Evolutionary conservation across 1,140 invertebrate species (phyloP).

Genomic region (Drosophila nigromelanica): DNA sequence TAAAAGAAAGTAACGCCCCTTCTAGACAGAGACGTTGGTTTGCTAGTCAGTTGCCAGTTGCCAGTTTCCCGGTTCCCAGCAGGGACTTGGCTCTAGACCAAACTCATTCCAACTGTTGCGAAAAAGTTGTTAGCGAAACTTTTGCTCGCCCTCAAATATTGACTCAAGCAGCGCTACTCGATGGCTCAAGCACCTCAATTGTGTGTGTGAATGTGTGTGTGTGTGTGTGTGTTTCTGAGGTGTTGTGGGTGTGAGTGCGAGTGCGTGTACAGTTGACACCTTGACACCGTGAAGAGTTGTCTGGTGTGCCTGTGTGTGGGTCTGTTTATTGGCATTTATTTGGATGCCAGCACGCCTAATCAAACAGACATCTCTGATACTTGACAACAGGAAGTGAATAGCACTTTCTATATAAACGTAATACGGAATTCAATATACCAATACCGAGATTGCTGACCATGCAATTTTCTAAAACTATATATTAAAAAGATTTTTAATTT

Average conservation of each 20-base stretch:
- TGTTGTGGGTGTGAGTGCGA: constrained; percentile 53
- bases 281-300: constrained; percentile 51
- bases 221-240: constrained; percentile 21
- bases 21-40: constrained; percentile 26
- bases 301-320: constrained; percentile 13
- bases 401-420: constrained; percentile 44
- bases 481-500: too few relatives aligned
- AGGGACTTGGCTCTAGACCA: neutral
- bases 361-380: constrained; percentile 57
- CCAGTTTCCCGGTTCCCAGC: constrained; percentile 1
- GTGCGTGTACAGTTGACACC: constrained; percentile 77
- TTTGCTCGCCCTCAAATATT: constrained; percentile 71
- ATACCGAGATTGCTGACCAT: neutral
- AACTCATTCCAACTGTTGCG: constrained; percentile 37
- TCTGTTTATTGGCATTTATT: constrained; percentile 78
- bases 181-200: constrained; percentile 52
- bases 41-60: constrained; percentile 4
- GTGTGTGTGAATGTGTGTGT: constrained; percentile 45
- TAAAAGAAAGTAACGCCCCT: constrained; percentile 33
- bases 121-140: constrained; percentile 70
- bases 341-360: constrained; percentile 73
- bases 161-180: constrained; percentile 53
- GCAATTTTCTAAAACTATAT: too few relatives aligned
- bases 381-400: constrained; percentile 41
- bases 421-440: constrained; percentile 40